phyloP scores from a whole-genome alignment of 2,113 vertebrate species.

The Gnathonemus echidnorhynchus region DNA sequence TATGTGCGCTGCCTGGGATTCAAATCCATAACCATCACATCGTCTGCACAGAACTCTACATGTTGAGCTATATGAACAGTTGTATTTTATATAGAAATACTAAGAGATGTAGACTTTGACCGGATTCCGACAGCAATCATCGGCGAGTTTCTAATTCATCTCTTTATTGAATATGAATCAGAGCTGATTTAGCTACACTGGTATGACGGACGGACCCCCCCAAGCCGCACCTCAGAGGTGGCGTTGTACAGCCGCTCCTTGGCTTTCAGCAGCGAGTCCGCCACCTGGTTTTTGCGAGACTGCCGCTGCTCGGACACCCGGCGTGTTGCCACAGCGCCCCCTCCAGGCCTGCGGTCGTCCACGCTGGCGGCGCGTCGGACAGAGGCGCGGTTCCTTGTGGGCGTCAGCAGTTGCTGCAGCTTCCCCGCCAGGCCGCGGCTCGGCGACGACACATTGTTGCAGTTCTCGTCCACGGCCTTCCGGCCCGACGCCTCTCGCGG shows the following conservation, averaged over 20 bases:
- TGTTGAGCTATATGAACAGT: background rate
- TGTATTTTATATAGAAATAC: background rate
- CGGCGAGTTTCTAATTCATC: background rate
- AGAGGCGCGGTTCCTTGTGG: conserved; percentile 55
- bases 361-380: conserved; percentile 47
- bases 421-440: conserved; percentile 68
- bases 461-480: conserved; percentile 54
- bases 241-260: conserved; percentile 76
- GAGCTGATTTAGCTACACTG: background rate
- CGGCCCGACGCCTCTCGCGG: conserved; percentile 28
- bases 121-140: background rate
- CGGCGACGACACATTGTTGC: conserved; percentile 54
- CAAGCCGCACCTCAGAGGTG: conserved; percentile 69
- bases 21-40: background rate
- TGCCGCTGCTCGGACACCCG: conserved; percentile 55
- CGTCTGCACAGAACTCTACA: background rate
- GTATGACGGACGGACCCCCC: background rate
- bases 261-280: conserved; percentile 65
- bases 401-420: conserved; percentile 81
- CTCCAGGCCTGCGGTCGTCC: conserved; percentile 48
- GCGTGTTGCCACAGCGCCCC: conserved; percentile 21
- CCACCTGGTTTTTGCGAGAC: conserved; percentile 61
- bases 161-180: background rate
- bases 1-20: background rate
- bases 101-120: background rate